Evolutionary conservation across 2,888 invertebrate genomes (phyloP).

Genomic region (Torymus aiolomorphi): DNA sequence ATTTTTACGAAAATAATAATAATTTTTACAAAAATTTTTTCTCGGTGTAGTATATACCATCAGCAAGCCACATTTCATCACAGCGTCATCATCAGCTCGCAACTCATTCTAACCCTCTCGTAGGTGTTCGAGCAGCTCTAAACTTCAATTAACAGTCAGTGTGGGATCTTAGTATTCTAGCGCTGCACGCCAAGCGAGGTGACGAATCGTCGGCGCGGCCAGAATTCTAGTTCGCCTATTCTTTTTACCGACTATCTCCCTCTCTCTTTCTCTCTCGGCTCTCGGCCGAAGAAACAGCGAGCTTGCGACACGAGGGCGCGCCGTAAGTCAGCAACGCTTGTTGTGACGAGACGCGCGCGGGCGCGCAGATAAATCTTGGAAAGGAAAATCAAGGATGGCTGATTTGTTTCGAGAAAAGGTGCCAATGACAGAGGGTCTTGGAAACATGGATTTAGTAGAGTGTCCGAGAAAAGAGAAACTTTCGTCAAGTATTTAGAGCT

Average conservation of each 20-base stretch:
- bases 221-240: too few species aligned
- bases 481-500: too few species aligned
- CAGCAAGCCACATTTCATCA: background rate
- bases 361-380: background rate
- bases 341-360: background rate
- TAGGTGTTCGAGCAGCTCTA: background rate
- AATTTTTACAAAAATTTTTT: too few species aligned
- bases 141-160: conserved; percentile 30
- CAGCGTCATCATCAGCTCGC: background rate
- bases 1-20: too few species aligned
- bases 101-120: background rate
- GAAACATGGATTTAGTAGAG: too few species aligned
- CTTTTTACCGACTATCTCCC: conserved; percentile 1
- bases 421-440: background rate
- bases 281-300: background rate
- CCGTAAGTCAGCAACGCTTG: conserved; percentile 17
- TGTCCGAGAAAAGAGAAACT: too few species aligned
- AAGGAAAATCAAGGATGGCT: conserved; percentile 5
- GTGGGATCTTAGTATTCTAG: background rate
- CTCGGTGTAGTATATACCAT: too few species aligned
- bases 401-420: conserved; percentile 2
- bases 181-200: background rate
- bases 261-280: background rate
- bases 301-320: conserved; percentile 18
- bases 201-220: conserved; percentile 5